These are phyloP conservation scores for Protonemura montana DNA, from an alignment of 2,888 invertebrate genomes.

Conservation along the genomic window DNA sequence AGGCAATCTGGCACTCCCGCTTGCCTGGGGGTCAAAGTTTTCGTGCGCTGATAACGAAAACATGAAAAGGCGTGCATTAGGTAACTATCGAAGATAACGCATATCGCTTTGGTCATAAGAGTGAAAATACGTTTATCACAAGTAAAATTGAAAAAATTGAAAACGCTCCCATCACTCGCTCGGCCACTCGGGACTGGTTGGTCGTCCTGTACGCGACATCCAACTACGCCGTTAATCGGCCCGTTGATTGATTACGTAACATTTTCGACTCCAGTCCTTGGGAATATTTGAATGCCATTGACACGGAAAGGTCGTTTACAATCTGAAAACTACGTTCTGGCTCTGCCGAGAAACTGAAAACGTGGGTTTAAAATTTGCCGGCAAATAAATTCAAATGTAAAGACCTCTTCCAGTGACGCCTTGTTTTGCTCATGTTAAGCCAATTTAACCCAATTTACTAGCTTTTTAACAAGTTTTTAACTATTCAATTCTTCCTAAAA, in stretches of 20 bases:
- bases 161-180: background rate
- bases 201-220: background rate
- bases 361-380: background rate
- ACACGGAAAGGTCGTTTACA: background rate
- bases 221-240: background rate
- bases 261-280: background rate
- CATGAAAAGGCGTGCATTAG: background rate
- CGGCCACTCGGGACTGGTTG: background rate
- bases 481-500: too few species aligned
- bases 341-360: too few species aligned
- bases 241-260: background rate
- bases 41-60: background rate
- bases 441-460: too few species aligned
- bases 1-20: background rate
- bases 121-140: background rate
- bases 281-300: background rate
- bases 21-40: background rate
- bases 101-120: background rate
- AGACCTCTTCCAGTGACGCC: too few species aligned
- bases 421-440: too few species aligned
- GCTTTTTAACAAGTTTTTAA: too few species aligned
- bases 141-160: background rate
- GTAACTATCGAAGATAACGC: background rate
- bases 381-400: background rate
- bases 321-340: background rate